Base-by-base conservation (phyloP, 2,888 invertebrate genomes). In the Gymnoscelis rufifasciata region DNA sequence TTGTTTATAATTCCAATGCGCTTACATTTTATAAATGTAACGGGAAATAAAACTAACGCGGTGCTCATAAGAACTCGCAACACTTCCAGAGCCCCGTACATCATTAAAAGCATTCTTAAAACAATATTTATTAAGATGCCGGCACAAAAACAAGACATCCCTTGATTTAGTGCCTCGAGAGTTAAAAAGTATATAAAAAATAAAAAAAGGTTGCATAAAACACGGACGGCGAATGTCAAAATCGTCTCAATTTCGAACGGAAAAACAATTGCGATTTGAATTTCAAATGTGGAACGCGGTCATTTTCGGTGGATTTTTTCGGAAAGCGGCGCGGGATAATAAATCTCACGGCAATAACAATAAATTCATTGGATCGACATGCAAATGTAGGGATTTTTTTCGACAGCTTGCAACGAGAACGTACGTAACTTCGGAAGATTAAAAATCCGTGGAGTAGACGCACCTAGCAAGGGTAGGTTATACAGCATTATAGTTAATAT, bases 321-420 rank as follows among this genome's bases (percentile, higher is more conserved):
- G 74, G 59, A 78, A 81, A 76, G 76, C 69, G 74, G 74, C 68
- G 61, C 31, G 35, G 62, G 60, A 64, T 73, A 83, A 88, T 88
- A 88, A 88, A 88, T 88, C 88, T 82, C 65, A 53, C 57, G 57
- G 82, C 86, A 87, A 88, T 88, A 88, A 88, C 87, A 66, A 88
- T 88, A 88, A 88, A 88, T 88, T 88, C 87, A 87, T 88, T 87
- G 86, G 77, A 84, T 87, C 83, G 88, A 84, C 88, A 88, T 88
- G 88, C 86, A 87, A 88, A 88, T 87, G 87, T 74, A 63, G 64
- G 65, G 62, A 66, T 75, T 81, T 84, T 83, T 86, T 87, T 83
- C 73, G 73, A 74, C 74, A 75, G 67, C 72, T 64, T 72, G 68
- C 66, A 74, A 73, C 71, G 48, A 68, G 73, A 74, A 72, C 69